phyloP scores from a whole-genome alignment of 2,888 invertebrate genomes.

The Clostera curtula region DNA sequence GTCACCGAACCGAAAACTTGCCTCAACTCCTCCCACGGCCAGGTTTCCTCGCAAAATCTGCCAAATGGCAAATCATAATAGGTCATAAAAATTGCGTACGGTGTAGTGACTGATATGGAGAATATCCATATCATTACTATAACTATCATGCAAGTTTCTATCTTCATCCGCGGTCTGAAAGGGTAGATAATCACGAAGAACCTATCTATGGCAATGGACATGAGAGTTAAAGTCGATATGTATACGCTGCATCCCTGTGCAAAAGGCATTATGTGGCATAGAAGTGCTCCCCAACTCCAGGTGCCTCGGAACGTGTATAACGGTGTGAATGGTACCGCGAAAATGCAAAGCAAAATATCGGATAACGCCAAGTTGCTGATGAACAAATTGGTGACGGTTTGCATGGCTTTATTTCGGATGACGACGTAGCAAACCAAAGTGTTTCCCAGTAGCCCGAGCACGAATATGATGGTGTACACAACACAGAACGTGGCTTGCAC shows the following conservation, averaged over 20 bases:
- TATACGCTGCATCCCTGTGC: slow-evolving; percentile 97
- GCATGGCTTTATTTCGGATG: slow-evolving; percentile 94
- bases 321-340: slow-evolving; percentile 98
- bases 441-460: slow-evolving; percentile 92
- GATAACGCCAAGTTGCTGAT: slow-evolving; percentile 97
- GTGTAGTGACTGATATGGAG: slow-evolving; percentile 89
- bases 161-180: slow-evolving; percentile 93
- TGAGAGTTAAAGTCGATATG: slow-evolving; percentile 96
- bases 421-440: slow-evolving; percentile 95
- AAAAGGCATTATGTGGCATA: slow-evolving; percentile 95
- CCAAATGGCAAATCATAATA: slow-evolving; percentile 67
- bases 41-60: slow-evolving; percentile 88
- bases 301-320: slow-evolving; percentile 92
- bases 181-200: slow-evolving; percentile 98
- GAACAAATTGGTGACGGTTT: slow-evolving; percentile 97
- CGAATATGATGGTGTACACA: slow-evolving; percentile 89
- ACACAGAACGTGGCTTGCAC: slow-evolving; percentile 84
- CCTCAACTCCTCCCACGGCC: slow-evolving; percentile 90
- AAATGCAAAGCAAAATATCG: slow-evolving; percentile 92
- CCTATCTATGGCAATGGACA: slow-evolving; percentile 97
- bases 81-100: slow-evolving; percentile 91
- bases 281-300: slow-evolving; percentile 93
- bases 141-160: slow-evolving; percentile 87
- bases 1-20: slow-evolving; percentile 90
- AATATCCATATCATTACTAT: slow-evolving; percentile 94